Conservation (phyloP, 1,140 invertebrate species). For the Psix sp. region DNA sequence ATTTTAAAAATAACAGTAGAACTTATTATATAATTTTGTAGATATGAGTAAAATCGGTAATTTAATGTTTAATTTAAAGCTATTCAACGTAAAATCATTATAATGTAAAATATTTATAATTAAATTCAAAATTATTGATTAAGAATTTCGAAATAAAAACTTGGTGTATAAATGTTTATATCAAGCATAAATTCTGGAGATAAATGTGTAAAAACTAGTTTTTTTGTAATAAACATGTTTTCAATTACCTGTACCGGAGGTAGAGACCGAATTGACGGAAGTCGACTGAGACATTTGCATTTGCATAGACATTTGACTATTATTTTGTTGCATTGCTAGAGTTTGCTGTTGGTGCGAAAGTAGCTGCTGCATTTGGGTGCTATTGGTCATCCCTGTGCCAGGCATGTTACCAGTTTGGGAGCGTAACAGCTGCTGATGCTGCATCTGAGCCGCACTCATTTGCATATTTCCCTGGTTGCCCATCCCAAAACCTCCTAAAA, state of each 20-base stretch:
- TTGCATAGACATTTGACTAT: slow-evolving; percentile 77
- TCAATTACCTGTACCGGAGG: slow-evolving; percentile 67
- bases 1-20: no score
- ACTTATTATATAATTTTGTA: no score
- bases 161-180: not conserved
- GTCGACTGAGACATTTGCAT: slow-evolving; percentile 77
- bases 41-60: no score
- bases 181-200: not conserved
- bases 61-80: no score
- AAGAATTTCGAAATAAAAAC: no score
- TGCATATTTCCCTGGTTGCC: slow-evolving; percentile 77
- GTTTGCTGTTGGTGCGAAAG: slow-evolving; percentile 80
- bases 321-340: slow-evolving; percentile 79
- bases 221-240: not conserved
- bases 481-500: slow-evolving; percentile 72
- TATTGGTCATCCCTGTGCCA: slow-evolving; percentile 68
- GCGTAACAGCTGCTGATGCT: slow-evolving; percentile 76
- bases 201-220: no score
- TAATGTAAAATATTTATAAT: no score
- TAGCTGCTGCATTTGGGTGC: slow-evolving; percentile 77
- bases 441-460: slow-evolving; percentile 77
- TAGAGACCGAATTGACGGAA: slow-evolving; percentile 72
- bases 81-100: no score
- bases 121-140: no score
- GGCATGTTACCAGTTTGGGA: slow-evolving; percentile 73